Evolutionary conservation across 1,140 invertebrate genomes (phyloP), one percentile per base, ranked within the genome.

Genomic region (Drosophila ercepeae): DNA sequence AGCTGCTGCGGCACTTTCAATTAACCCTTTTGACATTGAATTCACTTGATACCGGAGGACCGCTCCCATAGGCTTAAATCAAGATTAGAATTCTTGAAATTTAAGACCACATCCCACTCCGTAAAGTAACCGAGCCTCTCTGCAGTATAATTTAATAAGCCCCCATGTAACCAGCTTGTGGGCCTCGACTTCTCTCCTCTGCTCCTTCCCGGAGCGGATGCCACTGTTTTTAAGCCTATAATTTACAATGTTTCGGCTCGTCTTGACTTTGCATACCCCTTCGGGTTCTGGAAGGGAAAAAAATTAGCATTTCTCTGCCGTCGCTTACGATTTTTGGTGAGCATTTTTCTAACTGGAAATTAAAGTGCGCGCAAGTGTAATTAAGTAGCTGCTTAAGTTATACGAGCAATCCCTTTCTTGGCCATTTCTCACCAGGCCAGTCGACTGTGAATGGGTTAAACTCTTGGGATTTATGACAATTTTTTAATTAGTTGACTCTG

Each of bases 321-420:
- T 54, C 39, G 16, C 41, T 50, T 42, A 25, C 42, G 25, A 57
- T 71, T 60, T 63, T 61, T 27, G 46, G 49, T 69, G 21, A 53
- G 39, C 39, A 68, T 71, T 71, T 52, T 70, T 71, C n/a, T 65
- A 79, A 72, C 76, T 76, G 52, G 68, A 84, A 84, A 84, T 84
- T 84, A 84, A 84, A 84, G 81, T 84, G 81, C 72, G 81, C 82
- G 82, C 82, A 88, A 86, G 82, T 88, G 81, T 86, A 88, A 86
- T 86, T 86, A 86, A 86, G 82, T 86, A 81, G 77, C 71, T 82
- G 77, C 75, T 61, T 59, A 74, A 73, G 55, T 70, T 71, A 65
- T 29, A 61, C 23, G 50, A 7, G 49, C 53, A 70, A 63, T 52
- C 67, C 64, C 54, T 52, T 49, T 81, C 54, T 61, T 58, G 73